phyloP scores from a whole-genome alignment of 1,140 invertebrate genomes.

The Heliconius himera region DNA sequence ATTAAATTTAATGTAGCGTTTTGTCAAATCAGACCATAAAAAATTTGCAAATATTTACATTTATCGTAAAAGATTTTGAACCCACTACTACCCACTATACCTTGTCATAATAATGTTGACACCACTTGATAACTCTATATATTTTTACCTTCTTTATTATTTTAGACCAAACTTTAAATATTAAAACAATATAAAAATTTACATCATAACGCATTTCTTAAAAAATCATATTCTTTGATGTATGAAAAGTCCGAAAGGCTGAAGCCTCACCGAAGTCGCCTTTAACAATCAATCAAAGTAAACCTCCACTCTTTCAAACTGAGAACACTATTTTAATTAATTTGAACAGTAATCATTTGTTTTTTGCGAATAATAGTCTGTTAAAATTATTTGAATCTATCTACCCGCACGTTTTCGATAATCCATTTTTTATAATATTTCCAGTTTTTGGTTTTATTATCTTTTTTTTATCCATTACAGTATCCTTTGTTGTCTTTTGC shows the following conservation, averaged over 20 bases:
- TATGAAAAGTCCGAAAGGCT: slow-evolving; percentile 35
- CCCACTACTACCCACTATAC: no score
- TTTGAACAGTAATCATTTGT: not conserved
- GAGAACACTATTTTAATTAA: slow-evolving; percentile 17
- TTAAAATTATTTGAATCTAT: not conserved
- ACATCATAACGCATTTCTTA: not conserved
- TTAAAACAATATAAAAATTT: not conserved
- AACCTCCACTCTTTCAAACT: slow-evolving; percentile 19
- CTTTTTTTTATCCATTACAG: no score
- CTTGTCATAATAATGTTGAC: no score
- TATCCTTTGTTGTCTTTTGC: no score
- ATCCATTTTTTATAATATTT: no score
- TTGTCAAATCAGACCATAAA: not conserved
- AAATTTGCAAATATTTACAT: no score
- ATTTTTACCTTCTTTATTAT: no score
- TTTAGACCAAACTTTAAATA: not conserved
- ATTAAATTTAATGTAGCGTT: not conserved
- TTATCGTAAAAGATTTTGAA: no score
- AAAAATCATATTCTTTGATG: slow-evolving; percentile 30
- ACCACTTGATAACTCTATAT: no score
- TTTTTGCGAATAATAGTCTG: not conserved
- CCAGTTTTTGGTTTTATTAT: no score
- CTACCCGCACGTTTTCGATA: not conserved
- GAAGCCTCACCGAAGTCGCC: slow-evolving; percentile 32
- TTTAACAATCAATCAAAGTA: slow-evolving; percentile 48